Evolutionary conservation across 2,797 vertebrate species (phyloP).

Genomic region (Iguana delicatissima): DNA sequence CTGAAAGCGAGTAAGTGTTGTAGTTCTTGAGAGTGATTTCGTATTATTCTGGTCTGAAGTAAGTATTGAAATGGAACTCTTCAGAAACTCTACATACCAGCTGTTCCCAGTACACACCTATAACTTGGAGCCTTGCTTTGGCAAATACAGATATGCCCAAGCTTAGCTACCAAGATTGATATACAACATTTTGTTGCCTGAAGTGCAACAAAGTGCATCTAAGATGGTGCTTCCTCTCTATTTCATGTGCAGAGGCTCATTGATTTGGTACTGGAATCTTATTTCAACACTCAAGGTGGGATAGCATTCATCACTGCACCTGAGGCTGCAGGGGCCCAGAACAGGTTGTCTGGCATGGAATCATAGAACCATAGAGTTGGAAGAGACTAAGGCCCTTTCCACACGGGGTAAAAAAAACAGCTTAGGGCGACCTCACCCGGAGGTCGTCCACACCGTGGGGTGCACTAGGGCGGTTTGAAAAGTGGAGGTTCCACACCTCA

Average conservation of each 20-base stretch:
- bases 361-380: background rate
- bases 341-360: background rate
- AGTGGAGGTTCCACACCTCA: no score
- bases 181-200: background rate
- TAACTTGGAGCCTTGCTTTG: background rate
- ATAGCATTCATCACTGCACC: background rate
- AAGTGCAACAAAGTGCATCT: background rate
- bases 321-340: background rate
- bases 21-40: constrained; percentile 14
- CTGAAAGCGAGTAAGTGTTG: constrained; percentile 8
- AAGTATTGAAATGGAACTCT: background rate
- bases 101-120: background rate
- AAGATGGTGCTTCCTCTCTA: background rate
- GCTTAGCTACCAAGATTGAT: background rate
- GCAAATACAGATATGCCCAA: background rate
- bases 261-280: background rate
- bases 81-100: background rate
- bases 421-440: no score
- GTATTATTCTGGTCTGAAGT: constrained; percentile 30
- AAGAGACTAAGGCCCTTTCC: background rate
- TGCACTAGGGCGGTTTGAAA: no score
- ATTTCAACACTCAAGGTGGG: background rate
- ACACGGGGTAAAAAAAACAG: no score
- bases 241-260: background rate
- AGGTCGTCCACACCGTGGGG: no score